These are phyloP conservation scores for Stenoptilia bipunctidactyla DNA, from an alignment of 2,888 invertebrate species.

Conservation along the genomic window DNA sequence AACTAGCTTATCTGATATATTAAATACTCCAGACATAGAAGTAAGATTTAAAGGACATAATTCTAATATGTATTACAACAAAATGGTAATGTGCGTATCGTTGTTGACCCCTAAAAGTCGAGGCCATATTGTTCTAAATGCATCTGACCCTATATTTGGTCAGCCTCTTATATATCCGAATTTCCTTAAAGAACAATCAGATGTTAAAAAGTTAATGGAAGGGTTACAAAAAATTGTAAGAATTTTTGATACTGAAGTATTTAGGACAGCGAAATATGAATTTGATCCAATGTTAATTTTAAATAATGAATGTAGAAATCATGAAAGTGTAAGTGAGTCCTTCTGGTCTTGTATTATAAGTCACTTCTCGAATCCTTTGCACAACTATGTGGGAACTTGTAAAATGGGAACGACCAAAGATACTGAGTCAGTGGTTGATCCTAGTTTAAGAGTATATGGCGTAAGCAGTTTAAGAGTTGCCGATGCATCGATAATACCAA, in stretches of 20 bases:
- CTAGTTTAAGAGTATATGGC: slow-evolving; percentile 43
- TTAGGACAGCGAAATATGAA: slow-evolving; percentile 43
- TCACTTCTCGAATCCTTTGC: slow-evolving; percentile 52
- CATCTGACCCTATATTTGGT: slow-evolving; percentile 44
- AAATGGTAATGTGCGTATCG: slow-evolving; percentile 50
- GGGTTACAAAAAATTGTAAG: slow-evolving; percentile 52
- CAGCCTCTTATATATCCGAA: slow-evolving; percentile 57
- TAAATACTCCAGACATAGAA: slow-evolving; percentile 54
- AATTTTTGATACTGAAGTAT: slow-evolving; percentile 57
- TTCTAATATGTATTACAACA: slow-evolving; percentile 61
- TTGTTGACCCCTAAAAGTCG: slow-evolving; percentile 56
- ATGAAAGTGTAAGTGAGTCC: slow-evolving; percentile 46
- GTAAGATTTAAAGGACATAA: slow-evolving; percentile 55
- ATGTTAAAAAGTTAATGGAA: slow-evolving; percentile 49
- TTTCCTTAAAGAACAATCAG: slow-evolving; percentile 43
- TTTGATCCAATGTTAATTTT: slow-evolving; percentile 52
- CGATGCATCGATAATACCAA: slow-evolving; percentile 58
- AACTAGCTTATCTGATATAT: slow-evolving; percentile 44
- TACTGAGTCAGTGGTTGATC: slow-evolving; percentile 51
- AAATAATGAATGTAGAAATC: slow-evolving; percentile 48
- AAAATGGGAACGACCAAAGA: slow-evolving; percentile 55
- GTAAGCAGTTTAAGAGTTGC: slow-evolving; percentile 45
- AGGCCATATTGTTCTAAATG: slow-evolving; percentile 50
- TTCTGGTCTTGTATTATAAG: slow-evolving; percentile 62
- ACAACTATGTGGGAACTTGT: slow-evolving; percentile 59